Evolutionary conservation across 1,140 invertebrate genomes (phyloP), one percentile per base, ranked within the genome.

Genomic region (Stegodyphus mimosarum): DNA sequence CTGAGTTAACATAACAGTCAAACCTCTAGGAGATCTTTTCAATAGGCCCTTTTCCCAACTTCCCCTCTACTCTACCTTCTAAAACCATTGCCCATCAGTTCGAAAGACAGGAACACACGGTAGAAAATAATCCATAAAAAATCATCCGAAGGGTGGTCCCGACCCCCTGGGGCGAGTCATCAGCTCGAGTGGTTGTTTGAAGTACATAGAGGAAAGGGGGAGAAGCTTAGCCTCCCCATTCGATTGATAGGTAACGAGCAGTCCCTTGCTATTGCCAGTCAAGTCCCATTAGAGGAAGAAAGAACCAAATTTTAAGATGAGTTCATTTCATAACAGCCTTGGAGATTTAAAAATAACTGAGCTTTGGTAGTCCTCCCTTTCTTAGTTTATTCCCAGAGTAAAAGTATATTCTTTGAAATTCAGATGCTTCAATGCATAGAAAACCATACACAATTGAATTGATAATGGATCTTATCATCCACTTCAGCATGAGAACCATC

Each of bases 211-310:
- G 15, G 48, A 9, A 33, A 63, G 17, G 48, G 10, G 49, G 10
- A 74, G 15, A 53, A 33, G 33, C 33, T 33, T 33, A 33, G 33
- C 3, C 33, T 33, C 33, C 33, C 33, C 33, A 33, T 75, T 79
- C 77, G 77, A 79, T 79, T 79, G 77, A 79, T 79, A 79, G 67
- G 77, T 79, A 79, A 79, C 77, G 77, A 79, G 77, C 77, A 63
- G 66, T 15, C 55, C 55, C 15, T 60, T 11, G 50, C 49, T 33
- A 10, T 15, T 53, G 51, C 60, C 64, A 51, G 9, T 18, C 33
- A 77, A 79, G 77, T 79, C 77, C 77, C 77, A 79, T 70, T 79
- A 79, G 77, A 79, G 77, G 55, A 79, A 66, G 69, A 79, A 33
- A 33, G 33, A 33, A 33, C 33, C 33, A 33, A 33, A 33, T 33